Evolutionary conservation across 2,888 invertebrate genomes (phyloP).

Genomic region (Drosophila colorata): DNA sequence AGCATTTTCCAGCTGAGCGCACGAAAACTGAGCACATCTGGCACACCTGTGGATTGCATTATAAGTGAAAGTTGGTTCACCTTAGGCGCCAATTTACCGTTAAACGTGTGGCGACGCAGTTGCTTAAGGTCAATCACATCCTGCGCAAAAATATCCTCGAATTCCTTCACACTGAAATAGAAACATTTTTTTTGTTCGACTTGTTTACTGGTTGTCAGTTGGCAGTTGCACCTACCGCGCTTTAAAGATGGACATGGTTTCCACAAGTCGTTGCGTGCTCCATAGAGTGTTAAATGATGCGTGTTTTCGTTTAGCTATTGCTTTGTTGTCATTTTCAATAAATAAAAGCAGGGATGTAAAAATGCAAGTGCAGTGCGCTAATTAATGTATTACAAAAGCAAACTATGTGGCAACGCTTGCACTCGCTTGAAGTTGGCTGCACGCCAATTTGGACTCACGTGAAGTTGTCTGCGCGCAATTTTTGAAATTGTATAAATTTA

Average conservation of each 20-base stretch:
- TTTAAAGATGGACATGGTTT: slow-evolving; percentile 83
- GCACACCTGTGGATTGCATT: slow-evolving; percentile 89
- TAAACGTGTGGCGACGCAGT: slow-evolving; percentile 91
- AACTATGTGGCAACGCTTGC: slow-evolving; percentile 32
- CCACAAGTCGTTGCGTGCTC: slow-evolving; percentile 7
- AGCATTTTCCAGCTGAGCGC: slow-evolving; percentile 95
- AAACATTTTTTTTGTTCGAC: slow-evolving; percentile 69
- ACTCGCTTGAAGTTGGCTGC: slow-evolving; percentile 32
- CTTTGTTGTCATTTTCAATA: slow-evolving; percentile 41
- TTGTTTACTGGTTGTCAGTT: slow-evolving; percentile 19
- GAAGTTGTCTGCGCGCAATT: slow-evolving; percentile 29
- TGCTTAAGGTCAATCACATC: slow-evolving; percentile 90
- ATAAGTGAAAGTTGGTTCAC: not conserved
- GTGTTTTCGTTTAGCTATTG: slow-evolving; percentile 27
- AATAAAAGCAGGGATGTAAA: slow-evolving; percentile 29
- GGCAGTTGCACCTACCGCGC: slow-evolving; percentile 79
- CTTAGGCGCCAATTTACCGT: slow-evolving; percentile 87
- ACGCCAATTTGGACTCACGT: slow-evolving; percentile 16
- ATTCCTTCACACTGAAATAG: slow-evolving; percentile 90
- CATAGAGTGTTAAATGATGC: slow-evolving; percentile 36
- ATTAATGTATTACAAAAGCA: slow-evolving; percentile 17
- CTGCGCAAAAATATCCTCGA: slow-evolving; percentile 90
- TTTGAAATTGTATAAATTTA: slow-evolving; percentile 7
- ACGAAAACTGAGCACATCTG: slow-evolving; percentile 93
- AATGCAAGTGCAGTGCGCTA: slow-evolving; percentile 52